Percentiles rank a stretch among this genome's conserved stretches.
These are phyloP conservation scores for Odontomyia ornata DNA, from an alignment of 2,888 invertebrate genomes.

Conservation along the genomic window DNA sequence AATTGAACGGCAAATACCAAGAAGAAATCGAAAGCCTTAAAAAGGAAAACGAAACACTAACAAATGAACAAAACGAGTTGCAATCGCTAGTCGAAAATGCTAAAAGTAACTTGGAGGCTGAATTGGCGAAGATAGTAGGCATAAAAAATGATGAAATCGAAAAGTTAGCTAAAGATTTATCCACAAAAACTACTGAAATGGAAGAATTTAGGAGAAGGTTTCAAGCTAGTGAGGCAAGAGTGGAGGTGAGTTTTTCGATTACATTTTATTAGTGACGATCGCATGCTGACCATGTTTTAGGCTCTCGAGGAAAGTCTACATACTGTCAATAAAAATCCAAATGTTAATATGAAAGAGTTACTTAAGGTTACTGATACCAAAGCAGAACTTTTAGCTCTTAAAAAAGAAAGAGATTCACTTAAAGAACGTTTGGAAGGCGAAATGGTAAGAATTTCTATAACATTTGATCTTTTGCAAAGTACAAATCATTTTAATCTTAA, in stretches of 20 bases:
- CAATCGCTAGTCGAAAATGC: slow-evolving; percentile 59
- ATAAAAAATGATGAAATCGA: slow-evolving; percentile 61
- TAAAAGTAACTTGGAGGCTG: slow-evolving; percentile 61
- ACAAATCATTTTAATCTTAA: background rate
- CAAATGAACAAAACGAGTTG: slow-evolving; percentile 62
- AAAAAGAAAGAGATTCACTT: slow-evolving; percentile 66
- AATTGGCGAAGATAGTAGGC: slow-evolving; percentile 58
- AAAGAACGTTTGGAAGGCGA: slow-evolving; percentile 65
- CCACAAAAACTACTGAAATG: slow-evolving; percentile 55
- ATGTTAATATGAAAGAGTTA: slow-evolving; percentile 64
- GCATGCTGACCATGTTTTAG: slow-evolving; percentile 47
- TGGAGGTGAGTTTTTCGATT: slow-evolving; percentile 56
- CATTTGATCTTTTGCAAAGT: slow-evolving; percentile 9
- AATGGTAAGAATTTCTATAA: slow-evolving; percentile 53
- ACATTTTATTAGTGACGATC: background rate
- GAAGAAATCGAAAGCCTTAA: slow-evolving; percentile 69
- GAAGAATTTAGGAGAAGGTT: slow-evolving; percentile 59
- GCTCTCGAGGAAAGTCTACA: slow-evolving; percentile 66
- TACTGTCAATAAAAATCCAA: slow-evolving; percentile 62
- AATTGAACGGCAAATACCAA: slow-evolving; percentile 65
- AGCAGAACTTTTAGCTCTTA: slow-evolving; percentile 68
- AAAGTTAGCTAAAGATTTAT: slow-evolving; percentile 58
- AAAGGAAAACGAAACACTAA: slow-evolving; percentile 67
- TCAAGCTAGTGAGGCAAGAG: slow-evolving; percentile 60
- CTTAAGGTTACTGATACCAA: slow-evolving; percentile 69